Evolutionary conservation across 2,888 invertebrate species (phyloP).

Genomic region (Oithona nana): DNA sequence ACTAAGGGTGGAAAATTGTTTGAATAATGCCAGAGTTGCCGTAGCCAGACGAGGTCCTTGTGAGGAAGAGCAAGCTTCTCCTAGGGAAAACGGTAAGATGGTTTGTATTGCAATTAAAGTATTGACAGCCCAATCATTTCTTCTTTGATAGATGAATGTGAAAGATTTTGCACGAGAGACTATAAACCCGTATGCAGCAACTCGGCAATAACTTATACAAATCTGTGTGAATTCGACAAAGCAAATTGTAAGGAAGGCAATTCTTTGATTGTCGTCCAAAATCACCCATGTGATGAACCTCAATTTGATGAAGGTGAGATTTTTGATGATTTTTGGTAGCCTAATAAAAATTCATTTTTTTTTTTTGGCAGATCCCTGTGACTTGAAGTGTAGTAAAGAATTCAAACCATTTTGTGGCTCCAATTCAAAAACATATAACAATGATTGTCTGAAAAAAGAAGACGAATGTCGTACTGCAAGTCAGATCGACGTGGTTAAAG

Average conservation of each 20-base stretch:
- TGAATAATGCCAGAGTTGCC: neutral
- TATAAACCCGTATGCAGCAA: slow-evolving; percentile 51
- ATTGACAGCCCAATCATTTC: too few relatives aligned
- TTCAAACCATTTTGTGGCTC: slow-evolving; percentile 58
- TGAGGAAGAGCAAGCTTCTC: neutral
- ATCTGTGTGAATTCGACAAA: slow-evolving; percentile 40
- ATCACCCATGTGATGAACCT: neutral
- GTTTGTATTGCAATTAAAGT: too few relatives aligned
- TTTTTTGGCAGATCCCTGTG: too few relatives aligned
- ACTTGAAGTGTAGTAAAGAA: neutral
- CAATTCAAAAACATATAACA: slow-evolving; percentile 20
- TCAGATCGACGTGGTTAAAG: neutral
- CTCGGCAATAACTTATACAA: slow-evolving; percentile 63
- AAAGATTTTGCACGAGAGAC: slow-evolving; percentile 20
- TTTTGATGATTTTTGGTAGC: too few relatives aligned
- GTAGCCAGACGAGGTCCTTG: neutral
- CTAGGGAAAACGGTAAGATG: neutral
- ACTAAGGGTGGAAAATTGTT: neutral
- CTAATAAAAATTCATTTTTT: too few relatives aligned
- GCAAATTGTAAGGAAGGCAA: neutral
- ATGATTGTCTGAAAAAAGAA: slow-evolving; percentile 13
- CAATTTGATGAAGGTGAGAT: neutral
- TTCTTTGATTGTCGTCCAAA: slow-evolving; percentile 14
- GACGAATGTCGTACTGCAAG: neutral
- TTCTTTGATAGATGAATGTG: neutral